A percentile compares a stretch with the other conserved stretches of the same genome.
Evolutionary conservation across 2,888 invertebrate species (phyloP).

Genomic region (Spisula subtruncata): DNA sequence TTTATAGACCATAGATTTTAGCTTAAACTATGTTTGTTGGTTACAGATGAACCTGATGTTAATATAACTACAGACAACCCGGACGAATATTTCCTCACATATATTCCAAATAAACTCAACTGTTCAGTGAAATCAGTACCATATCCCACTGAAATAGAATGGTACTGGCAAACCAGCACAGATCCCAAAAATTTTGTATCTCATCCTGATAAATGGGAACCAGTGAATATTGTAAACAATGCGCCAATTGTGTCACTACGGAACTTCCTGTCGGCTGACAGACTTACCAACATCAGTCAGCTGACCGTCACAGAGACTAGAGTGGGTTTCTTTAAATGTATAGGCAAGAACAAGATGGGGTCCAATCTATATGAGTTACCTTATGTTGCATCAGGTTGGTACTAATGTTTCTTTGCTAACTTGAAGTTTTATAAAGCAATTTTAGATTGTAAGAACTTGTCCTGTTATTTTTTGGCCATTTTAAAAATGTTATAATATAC

Average conservation of each 20-base stretch:
- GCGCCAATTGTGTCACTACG: constrained; percentile 57
- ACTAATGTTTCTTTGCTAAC: background rate
- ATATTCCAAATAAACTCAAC: constrained; percentile 54
- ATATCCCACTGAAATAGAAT: constrained; percentile 62
- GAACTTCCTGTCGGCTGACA: constrained; percentile 38
- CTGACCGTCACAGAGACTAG: constrained; percentile 61
- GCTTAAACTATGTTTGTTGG: background rate
- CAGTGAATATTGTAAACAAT: constrained; percentile 46
- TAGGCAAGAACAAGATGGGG: constrained; percentile 65
- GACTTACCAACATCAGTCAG: constrained; percentile 56
- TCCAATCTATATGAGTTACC: constrained; percentile 43
- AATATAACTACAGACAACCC: constrained; percentile 52
- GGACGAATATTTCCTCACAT: constrained; percentile 65
- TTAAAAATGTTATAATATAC: too few relatives aligned
- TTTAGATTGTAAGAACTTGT: too few relatives aligned
- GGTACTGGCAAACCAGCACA: constrained; percentile 72
- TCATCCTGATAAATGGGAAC: constrained; percentile 55
- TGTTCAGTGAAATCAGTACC: constrained; percentile 67
- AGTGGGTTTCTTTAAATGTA: constrained; percentile 70
- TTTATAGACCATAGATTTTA: too few relatives aligned
- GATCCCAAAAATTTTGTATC: constrained; percentile 54
- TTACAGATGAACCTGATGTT: constrained; percentile 73
- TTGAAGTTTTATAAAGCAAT: background rate
- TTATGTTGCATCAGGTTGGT: constrained; percentile 67
- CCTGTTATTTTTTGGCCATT: too few relatives aligned